A percentile compares a stretch with the other conserved stretches of the same genome.
Evolutionary conservation across 1,140 invertebrate species (phyloP).

Genomic region (Drosophila dunni): DNA sequence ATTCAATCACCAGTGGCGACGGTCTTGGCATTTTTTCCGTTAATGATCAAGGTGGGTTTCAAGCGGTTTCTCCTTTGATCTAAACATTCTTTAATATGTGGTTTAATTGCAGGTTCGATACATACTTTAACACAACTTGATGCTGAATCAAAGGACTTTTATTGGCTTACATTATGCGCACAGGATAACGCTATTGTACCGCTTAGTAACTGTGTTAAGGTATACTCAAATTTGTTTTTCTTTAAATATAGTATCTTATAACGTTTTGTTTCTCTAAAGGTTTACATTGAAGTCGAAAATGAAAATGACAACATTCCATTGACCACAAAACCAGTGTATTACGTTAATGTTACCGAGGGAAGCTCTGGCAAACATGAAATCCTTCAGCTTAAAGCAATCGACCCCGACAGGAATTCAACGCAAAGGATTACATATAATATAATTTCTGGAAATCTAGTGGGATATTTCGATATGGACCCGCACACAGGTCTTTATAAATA

Average conservation of each 20-base stretch:
- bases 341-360: conserved; percentile 93
- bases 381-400: conserved; percentile 91
- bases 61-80: background rate
- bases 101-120: conserved; percentile 90
- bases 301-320: conserved; percentile 97
- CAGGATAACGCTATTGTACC: conserved; percentile 95
- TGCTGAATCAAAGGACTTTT: conserved; percentile 93
- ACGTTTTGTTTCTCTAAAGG: conserved; percentile 85
- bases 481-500: conserved; percentile 89
- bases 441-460: conserved; percentile 95
- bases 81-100: conserved; percentile 11
- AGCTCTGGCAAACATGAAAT: conserved; percentile 90
- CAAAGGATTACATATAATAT: conserved; percentile 92
- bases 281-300: conserved; percentile 95
- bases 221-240: conserved; percentile 76
- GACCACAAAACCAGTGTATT: conserved; percentile 94
- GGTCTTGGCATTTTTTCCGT: conserved; percentile 96
- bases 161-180: conserved; percentile 97
- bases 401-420: conserved; percentile 90
- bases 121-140: conserved; percentile 93
- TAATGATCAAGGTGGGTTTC: conserved; percentile 93
- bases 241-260: background rate
- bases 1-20: conserved; percentile 94
- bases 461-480: conserved; percentile 94
- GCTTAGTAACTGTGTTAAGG: conserved; percentile 91